Conservation (phyloP, 2,797 vertebrate genomes). For the Pelobates cultripes region DNA sequence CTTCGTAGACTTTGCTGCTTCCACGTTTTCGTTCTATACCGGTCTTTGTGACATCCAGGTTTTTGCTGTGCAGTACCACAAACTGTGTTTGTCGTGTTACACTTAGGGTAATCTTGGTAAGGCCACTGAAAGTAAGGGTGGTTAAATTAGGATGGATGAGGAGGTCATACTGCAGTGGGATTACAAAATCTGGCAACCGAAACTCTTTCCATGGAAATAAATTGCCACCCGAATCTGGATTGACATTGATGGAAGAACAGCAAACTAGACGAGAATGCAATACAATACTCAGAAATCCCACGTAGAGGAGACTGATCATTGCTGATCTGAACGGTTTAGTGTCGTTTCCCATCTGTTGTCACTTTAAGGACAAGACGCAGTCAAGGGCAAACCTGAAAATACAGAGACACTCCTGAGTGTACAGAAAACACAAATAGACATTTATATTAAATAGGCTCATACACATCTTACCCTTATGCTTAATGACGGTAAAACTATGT, state of each 20-base stretch:
- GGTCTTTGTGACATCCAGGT: conserved; percentile 71
- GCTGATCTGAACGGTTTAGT: background rate
- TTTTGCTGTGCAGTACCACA: conserved; percentile 81
- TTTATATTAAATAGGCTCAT: too few species aligned
- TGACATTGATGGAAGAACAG: background rate
- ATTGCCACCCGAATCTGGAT: conserved; percentile 60
- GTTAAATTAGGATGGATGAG: conserved; percentile 88
- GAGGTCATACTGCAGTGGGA: conserved; percentile 82
- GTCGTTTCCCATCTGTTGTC: background rate
- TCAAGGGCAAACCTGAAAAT: conserved; percentile 11
- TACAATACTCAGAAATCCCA: conserved; percentile 6
- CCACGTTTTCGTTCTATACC: conserved; percentile 64
- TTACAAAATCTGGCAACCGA: conserved; percentile 77
- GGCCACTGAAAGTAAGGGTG: conserved; percentile 77
- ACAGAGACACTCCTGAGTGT: background rate
- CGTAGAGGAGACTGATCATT: background rate
- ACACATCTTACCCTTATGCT: too few species aligned
- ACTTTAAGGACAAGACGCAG: background rate
- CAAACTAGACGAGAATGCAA: background rate
- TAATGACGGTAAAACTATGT: too few species aligned
- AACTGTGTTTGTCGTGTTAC: conserved; percentile 69
- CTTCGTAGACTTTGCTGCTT: background rate
- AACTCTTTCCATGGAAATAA: conserved; percentile 83
- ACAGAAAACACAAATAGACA: too few species aligned
- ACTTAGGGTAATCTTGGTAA: conserved; percentile 73